phyloP scores from a whole-genome alignment of 92 coral and sea anemone genomes.

The Zoanthus solanderi region DNA sequence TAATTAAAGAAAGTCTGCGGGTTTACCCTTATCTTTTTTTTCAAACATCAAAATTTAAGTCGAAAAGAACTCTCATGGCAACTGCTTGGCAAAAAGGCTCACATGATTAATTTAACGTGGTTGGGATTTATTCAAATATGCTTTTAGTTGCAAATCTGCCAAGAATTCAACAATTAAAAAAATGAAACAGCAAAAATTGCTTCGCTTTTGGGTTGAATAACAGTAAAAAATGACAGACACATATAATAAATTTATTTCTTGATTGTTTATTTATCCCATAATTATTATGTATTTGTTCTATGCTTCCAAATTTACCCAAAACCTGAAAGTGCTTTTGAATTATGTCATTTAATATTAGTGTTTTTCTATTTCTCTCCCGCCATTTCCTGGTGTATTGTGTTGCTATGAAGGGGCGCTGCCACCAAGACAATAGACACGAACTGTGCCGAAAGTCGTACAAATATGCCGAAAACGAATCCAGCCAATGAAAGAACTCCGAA shows the following conservation, averaged over 20 bases:
- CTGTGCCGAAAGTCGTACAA: conserved; percentile 16
- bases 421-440: conserved; percentile 5
- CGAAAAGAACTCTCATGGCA: too few relatives aligned
- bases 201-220: background rate
- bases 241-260: background rate
- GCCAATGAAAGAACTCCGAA: conserved; percentile 17
- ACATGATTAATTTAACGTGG: too few relatives aligned
- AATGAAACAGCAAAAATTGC: background rate
- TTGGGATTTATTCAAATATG: too few relatives aligned
- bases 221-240: background rate
- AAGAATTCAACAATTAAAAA: too few relatives aligned
- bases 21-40: too few relatives aligned
- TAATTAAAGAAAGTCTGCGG: too few relatives aligned
- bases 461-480: background rate
- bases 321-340: background rate
- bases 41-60: too few relatives aligned
- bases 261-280: background rate
- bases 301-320: background rate
- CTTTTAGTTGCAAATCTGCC: too few relatives aligned
- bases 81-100: too few relatives aligned
- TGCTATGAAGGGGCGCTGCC: conserved; percentile 40
- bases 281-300: background rate
- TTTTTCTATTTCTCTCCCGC: conserved; percentile 25
- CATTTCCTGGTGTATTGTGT: conserved; percentile 40
- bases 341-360: background rate